Percentiles rank a stretch among this genome's conserved stretches.
Evolutionary conservation across 1,140 invertebrate genomes (phyloP).

Genomic region (Zaprionus africanus): DNA sequence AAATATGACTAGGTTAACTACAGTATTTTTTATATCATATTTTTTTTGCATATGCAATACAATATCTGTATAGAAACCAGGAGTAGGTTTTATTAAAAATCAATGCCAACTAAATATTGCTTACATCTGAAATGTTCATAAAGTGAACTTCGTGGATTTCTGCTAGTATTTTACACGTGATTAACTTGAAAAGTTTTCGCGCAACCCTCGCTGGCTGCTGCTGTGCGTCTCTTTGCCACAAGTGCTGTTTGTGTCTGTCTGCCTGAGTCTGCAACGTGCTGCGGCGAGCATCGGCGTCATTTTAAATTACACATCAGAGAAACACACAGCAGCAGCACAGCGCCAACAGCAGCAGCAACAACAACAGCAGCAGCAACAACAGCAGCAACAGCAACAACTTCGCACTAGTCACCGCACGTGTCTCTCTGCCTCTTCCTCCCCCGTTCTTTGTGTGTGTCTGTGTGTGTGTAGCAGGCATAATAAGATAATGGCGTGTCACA

Average conservation of each 20-base stretch:
- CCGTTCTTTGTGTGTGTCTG: constrained; percentile 5
- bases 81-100: too few species aligned
- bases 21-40: too few species aligned
- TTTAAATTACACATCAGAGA: constrained; percentile 75
- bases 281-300: constrained; percentile 68
- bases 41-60: too few species aligned
- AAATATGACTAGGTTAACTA: too few species aligned
- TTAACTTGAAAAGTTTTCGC: not conserved
- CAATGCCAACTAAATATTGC: too few species aligned
- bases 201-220: constrained; percentile 55
- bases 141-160: too few species aligned
- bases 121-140: too few species aligned
- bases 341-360: constrained; percentile 32
- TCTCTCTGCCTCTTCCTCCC: constrained; percentile 25
- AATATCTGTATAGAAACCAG: too few species aligned
- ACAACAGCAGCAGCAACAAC: constrained; percentile 11
- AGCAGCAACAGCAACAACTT: constrained; percentile 66
- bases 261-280: constrained; percentile 65
- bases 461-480: constrained; percentile 67
- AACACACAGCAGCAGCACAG: constrained; percentile 28
- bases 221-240: constrained; percentile 42
- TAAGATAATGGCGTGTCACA: constrained; percentile 79
- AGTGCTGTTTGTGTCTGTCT: constrained; percentile 35
- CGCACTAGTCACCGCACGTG: constrained; percentile 71
- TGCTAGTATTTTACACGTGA: too few species aligned